Percentiles rank a stretch among this genome's conserved stretches.
These are phyloP conservation scores for Emys orbicularis DNA, from an alignment of 2,797 vertebrate genomes.

Conservation along the genomic window DNA sequence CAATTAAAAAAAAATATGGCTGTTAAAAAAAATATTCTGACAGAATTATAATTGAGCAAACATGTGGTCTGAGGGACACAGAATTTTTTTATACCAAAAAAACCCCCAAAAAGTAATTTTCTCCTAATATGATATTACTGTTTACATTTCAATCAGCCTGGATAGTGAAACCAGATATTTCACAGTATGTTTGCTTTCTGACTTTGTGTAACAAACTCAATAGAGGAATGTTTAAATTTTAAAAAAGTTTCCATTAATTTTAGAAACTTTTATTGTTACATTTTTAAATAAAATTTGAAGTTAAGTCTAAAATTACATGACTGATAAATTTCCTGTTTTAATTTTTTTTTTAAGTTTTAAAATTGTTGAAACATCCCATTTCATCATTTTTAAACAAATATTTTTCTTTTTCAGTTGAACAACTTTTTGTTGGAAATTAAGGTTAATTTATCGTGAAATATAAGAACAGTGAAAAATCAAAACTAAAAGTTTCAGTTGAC, in stretches of 20 bases:
- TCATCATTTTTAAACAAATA: no score
- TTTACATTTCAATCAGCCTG: neutral
- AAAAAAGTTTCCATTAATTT: neutral
- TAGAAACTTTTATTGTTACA: neutral
- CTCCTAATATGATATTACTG: neutral
- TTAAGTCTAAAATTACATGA: neutral
- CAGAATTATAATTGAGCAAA: neutral
- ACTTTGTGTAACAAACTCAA: neutral
- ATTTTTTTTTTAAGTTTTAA: no score
- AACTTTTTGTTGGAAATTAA: no score
- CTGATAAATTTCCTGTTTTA: no score
- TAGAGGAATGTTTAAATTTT: neutral
- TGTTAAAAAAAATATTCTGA: neutral
- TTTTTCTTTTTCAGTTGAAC: no score
- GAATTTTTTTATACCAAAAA: neutral
- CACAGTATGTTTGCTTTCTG: neutral
- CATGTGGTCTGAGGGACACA: neutral
- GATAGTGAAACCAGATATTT: neutral
- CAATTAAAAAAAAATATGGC: neutral
- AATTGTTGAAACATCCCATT: no score
- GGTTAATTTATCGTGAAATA: no score
- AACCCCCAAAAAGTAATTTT: neutral
- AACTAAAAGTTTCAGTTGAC: no score
- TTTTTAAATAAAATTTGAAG: neutral
- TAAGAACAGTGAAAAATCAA: no score